Evolutionary conservation across 2,113 vertebrate genomes (phyloP).

Genomic region (Casuarius casuarius): DNA sequence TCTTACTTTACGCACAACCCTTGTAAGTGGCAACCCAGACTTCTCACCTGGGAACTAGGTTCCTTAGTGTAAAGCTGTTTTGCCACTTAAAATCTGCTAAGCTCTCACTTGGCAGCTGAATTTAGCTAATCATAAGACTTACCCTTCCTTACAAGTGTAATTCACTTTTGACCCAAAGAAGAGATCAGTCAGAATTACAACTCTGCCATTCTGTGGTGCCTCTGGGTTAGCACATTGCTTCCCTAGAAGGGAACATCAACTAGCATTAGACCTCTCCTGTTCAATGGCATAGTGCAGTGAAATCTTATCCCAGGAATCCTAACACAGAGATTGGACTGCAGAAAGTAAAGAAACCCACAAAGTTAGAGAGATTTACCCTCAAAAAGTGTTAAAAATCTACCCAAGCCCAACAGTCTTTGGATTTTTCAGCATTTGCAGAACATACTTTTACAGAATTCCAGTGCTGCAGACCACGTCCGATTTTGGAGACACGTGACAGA

Average conservation of each 20-base stretch:
- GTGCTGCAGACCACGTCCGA: not conserved
- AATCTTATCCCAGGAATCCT: not conserved
- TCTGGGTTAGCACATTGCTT: slow-evolving; percentile 56
- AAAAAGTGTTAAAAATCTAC: not conserved
- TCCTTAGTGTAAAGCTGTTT: not conserved
- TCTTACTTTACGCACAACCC: not conserved
- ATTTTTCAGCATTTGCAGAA: not conserved
- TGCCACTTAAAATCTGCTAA: not conserved
- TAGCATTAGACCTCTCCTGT: not conserved
- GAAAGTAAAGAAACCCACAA: not conserved
- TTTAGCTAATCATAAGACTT: not conserved
- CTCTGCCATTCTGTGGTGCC: slow-evolving; percentile 35
- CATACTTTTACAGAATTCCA: slow-evolving; percentile 37
- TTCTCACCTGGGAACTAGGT: not conserved
- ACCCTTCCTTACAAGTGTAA: slow-evolving; percentile 73
- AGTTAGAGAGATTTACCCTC: not conserved
- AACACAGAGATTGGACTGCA: not conserved
- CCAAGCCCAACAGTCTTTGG: rapidly evolving
- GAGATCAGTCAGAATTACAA: slow-evolving; percentile 7
- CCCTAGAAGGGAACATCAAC: slow-evolving; percentile 42
- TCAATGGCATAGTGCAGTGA: not conserved
- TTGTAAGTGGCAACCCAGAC: not conserved
- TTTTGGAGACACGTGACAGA: slow-evolving; percentile 4
- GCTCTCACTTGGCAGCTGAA: not conserved
- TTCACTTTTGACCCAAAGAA: slow-evolving; percentile 41